phyloP scores from a whole-genome alignment of 2,113 vertebrate genomes.

The Alethe castanea region DNA sequence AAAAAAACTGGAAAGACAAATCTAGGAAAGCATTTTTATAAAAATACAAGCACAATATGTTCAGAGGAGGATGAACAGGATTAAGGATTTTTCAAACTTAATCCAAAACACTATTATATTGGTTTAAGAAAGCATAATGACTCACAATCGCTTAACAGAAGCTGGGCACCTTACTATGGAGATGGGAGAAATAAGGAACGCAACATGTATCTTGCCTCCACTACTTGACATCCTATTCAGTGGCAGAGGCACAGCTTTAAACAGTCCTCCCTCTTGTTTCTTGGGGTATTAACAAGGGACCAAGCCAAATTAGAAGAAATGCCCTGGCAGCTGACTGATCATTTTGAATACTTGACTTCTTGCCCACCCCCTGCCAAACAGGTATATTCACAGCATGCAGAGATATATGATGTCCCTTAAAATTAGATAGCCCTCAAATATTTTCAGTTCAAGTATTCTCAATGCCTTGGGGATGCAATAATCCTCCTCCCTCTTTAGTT shows the following conservation, averaged over 20 bases:
- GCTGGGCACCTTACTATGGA: neutral
- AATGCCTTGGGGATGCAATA: neutral
- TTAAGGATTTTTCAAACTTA: slow-evolving; percentile 1
- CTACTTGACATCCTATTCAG: neutral
- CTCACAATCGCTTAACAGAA: neutral
- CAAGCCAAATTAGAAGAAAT: neutral
- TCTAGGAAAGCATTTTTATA: neutral
- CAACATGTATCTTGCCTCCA: neutral
- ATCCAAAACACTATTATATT: neutral
- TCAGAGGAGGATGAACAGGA: neutral
- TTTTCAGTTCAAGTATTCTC: neutral
- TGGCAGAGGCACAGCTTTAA: neutral
- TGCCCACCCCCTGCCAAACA: neutral
- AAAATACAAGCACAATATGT: neutral
- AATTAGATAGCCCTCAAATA: neutral
- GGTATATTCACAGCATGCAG: neutral
- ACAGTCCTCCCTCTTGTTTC: neutral
- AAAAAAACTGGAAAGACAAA: neutral
- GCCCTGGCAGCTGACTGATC: neutral
- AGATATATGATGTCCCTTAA: neutral
- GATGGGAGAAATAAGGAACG: neutral
- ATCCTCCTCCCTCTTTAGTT: neutral
- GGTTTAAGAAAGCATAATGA: neutral
- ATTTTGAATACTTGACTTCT: neutral
- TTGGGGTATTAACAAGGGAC: neutral